Evolutionary conservation across 2,888 invertebrate species (phyloP).

Genomic region (Ctena decussata): DNA sequence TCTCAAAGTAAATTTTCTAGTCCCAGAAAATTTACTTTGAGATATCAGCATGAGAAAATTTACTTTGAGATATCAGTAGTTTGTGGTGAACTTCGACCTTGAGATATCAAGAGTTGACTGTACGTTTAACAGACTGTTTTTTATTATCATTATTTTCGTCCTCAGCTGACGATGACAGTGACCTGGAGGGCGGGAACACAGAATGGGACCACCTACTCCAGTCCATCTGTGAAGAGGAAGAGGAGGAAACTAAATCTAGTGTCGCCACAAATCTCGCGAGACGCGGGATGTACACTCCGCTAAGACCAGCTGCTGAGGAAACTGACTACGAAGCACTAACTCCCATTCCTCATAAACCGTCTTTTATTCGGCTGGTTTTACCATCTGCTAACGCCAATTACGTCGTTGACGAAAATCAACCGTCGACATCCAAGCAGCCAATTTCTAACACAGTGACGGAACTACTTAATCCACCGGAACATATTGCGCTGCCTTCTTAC

Average conservation of each 20-base stretch:
- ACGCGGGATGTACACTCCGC: not conserved
- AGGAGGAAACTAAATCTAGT: not conserved
- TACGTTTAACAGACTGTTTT: no score
- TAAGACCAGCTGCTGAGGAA: not conserved
- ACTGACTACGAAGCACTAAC: not conserved
- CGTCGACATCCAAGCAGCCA: slow-evolving; percentile 14
- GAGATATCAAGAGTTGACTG: no score
- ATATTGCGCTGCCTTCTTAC: not conserved
- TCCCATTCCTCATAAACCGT: slow-evolving; percentile 43
- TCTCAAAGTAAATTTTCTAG: no score
- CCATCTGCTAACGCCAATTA: slow-evolving; percentile 33
- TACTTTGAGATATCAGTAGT: no score
- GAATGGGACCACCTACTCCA: slow-evolving; percentile 69
- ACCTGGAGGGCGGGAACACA: slow-evolving; percentile 68
- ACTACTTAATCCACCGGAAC: slow-evolving; percentile 13
- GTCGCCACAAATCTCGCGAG: not conserved
- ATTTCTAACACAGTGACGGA: slow-evolving; percentile 7
- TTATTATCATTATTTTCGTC: no score
- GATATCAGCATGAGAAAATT: no score
- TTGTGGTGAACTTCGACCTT: no score
- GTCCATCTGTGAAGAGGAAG: not conserved
- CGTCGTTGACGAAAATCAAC: slow-evolving; percentile 7
- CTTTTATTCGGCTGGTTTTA: slow-evolving; percentile 49
- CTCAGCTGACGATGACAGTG: slow-evolving; percentile 48
- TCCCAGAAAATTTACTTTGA: no score